Base-by-base conservation (phyloP, 2,888 invertebrate genomes). In the Hydraecia micacea region DNA sequence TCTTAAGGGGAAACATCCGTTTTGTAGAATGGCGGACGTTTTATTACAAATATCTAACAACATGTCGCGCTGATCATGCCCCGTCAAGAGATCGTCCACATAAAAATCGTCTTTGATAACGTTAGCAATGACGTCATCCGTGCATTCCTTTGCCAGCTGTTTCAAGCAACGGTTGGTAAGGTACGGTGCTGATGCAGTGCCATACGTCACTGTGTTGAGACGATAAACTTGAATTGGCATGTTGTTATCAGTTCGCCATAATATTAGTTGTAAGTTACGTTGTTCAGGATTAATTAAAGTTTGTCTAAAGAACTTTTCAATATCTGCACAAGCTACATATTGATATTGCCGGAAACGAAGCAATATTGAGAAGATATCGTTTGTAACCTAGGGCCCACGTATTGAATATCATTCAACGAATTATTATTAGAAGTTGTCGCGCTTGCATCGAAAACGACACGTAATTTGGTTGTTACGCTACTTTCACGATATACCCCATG, bases 301-400 rank as follows among this genome's bases (percentile, higher is more conserved):
- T 66, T 66, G 42, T 4, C 42, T 42, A 42, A 42, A 42, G 15
- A 66, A 42, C 4, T 66, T 42, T n/a, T 66, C 66, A 8, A 42
- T 42, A 66, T 66, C 66, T 11, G 66, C 66, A 42, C 66, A 66
- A 42, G 66, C 66, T 18, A 66, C n/a, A n/a, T 42, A 66, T n/a
- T 42, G 42, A 42, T 66, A 66, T 42, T 66, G 42, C 9, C 67
- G 42, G 9, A 67, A 67, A 28, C 42, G 42, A 9, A 67, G 42
- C n/a, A 67, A 28, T 28, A 67, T 67, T 46, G 67, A 67, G 18
- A 46, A 67, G 7, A 67, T 67, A 46, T 67, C 42, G 3, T 67
- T 52, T 67, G 28, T 28, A 67, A 42, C 18, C 42, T 67, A 25
- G 52, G 52, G 6, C 52, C 52, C 21, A 25, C 25, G n/a, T 11